Base-by-base conservation (phyloP, 2,797 vertebrate species). In the Acipenser oxyrinchus region DNA sequence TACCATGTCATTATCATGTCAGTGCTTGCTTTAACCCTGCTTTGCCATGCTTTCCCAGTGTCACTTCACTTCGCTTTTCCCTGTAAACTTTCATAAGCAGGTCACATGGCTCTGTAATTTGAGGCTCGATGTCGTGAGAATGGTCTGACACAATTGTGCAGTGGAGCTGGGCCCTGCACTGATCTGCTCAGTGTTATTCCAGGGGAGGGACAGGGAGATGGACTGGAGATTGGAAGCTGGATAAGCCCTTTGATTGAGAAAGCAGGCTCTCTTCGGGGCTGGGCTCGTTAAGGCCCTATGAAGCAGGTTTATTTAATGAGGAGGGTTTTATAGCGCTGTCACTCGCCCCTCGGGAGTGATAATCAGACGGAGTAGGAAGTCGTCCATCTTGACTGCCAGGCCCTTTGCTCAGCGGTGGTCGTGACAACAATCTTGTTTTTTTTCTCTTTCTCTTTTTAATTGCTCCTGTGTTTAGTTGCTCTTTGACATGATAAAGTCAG, bases 321-420 rank as follows among this genome's bases (percentile, higher is more conserved):
- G 77, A 87, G 76, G 74, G 76, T 86, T 89, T 88, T 87, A 88
- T 82, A 72, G 78, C 80, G 77, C 68, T 83, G 75, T 79, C 70
- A 10, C 67, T 67, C 60, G 71, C 82, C 83, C 86, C 84, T 75
- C 48, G 73, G 85, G 86, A 85, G 55, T 58, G 82, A 85, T 82
- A 86, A 85, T 88, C 84, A 86, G 83, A 84, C 88, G 81, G 81
- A 90, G 87, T 94, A 93, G 92, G 93, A 96, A 95, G 94, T 93
- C 85, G 89, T 94, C 92, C 92, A 90, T 94, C 91, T 94, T 93
- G 92, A 93, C 93, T 88, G 89, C 87, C 87, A 87, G 86, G 84
- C 82, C 79, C 86, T 86, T 90, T 82, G 82, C 90, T 92, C 92
- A 89, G 89, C 83, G 91, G 93, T 94, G 91, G 93, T 93, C 92